Evolutionary conservation across 2,888 invertebrate species (phyloP).

Genomic region (Lithosia quadra): DNA sequence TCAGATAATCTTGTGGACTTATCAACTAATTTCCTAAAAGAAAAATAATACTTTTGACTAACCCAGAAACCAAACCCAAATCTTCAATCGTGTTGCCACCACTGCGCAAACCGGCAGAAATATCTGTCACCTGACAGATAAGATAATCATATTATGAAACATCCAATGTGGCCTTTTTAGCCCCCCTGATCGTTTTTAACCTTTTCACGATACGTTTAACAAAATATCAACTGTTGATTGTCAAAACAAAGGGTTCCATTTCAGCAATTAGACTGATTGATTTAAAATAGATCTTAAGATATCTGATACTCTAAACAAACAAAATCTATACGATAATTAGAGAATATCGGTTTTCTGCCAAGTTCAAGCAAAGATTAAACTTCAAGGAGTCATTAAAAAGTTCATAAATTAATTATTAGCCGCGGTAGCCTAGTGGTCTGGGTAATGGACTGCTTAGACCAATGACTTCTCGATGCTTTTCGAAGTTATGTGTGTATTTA

Average conservation of each 20-base stretch:
- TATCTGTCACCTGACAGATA: too few species aligned
- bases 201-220: neutral
- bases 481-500: too few species aligned
- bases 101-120: neutral
- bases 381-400: neutral
- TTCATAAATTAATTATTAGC: too few species aligned
- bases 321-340: constrained; percentile 25
- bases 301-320: constrained; percentile 22
- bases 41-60: neutral
- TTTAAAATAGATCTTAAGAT: constrained; percentile 19
- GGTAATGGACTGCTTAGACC: too few species aligned
- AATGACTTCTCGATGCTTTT: too few species aligned
- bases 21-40: too few species aligned
- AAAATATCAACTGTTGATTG: neutral
- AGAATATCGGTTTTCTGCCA: constrained; percentile 25
- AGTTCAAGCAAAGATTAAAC: constrained; percentile 22
- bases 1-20: too few species aligned
- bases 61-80: neutral
- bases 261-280: constrained; percentile 24
- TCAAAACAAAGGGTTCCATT: constrained; percentile 12
- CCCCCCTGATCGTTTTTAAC: too few species aligned
- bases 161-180: too few species aligned
- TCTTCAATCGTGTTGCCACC: neutral
- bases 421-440: too few species aligned
- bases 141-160: too few species aligned